phyloP scores from a whole-genome alignment of 2,113 vertebrate genomes.

The Haemorhous mexicanus region DNA sequence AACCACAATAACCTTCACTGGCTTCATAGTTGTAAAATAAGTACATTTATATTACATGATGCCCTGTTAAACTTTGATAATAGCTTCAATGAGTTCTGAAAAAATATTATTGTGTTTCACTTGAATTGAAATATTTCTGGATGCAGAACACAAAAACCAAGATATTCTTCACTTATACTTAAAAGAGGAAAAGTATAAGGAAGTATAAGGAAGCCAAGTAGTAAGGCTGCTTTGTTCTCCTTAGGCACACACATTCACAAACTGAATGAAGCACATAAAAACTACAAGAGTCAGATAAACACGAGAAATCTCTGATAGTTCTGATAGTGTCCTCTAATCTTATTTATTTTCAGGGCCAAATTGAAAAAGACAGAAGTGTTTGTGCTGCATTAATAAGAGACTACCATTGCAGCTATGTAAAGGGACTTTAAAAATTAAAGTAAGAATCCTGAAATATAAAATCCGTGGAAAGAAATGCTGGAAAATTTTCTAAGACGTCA shows the following conservation, averaged over 20 bases:
- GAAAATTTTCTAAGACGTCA: neutral
- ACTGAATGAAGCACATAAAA: constrained; percentile 28
- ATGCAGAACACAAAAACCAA: constrained; percentile 46
- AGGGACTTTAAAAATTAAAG: neutral
- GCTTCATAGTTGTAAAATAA: constrained; percentile 29
- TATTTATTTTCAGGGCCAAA: neutral
- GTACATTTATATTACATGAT: constrained; percentile 41
- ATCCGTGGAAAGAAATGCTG: neutral
- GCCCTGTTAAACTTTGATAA: constrained; percentile 40
- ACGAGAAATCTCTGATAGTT: constrained; percentile 7
- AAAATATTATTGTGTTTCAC: constrained; percentile 55
- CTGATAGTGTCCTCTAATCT: constrained; percentile 8
- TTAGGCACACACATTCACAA: constrained; percentile 11
- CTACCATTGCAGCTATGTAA: neutral
- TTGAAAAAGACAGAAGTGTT: neutral
- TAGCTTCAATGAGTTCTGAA: constrained; percentile 40
- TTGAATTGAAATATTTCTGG: constrained; percentile 56
- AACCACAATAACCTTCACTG: constrained; percentile 14
- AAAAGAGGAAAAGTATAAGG: neutral
- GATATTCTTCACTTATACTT: constrained; percentile 48
- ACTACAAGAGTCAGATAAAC: constrained; percentile 28
- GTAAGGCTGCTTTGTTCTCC: constrained; percentile 61
- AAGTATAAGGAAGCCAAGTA: constrained; percentile 36
- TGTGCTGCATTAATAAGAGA: neutral
- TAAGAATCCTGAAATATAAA: neutral